Base-by-base conservation (phyloP, 2,888 invertebrate genomes). In the Noctuana brunneofusca region DNA sequence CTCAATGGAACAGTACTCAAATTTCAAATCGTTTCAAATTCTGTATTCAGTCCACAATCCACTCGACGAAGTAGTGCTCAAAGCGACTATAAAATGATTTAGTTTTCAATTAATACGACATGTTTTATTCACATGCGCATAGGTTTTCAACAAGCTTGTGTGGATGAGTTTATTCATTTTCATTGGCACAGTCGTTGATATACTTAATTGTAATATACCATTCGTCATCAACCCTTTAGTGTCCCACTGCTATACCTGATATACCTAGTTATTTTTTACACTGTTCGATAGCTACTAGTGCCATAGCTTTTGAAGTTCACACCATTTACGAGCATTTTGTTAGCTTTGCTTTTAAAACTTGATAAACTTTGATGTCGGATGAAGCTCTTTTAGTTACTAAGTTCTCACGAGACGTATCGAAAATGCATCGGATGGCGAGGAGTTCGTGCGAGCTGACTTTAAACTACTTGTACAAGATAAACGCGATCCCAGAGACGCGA, bases 401-500 rank as follows among this genome's bases (percentile, higher is more conserved):
- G 77, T 83, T 75, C 72, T 74, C 71, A 75, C 79, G 82, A 79
- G 80, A 57, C 48, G 32, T 14, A 57, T 57, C 16, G 83, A 79
- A 79, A 82, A 83, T 84, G 84, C 86, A 84, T 80, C 79, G 75
- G 78, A 80, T 32, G 77, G 70, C 75, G 79, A 79, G 80, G 81
- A 80, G 80, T 82, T 85, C 82, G 82, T 78, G 78, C 73, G 74
- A 75, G 75, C 78, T 79, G 83, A 85, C 81, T 86, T 83, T 83
- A 80, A 86, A 86, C 79, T 41, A 86, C 46, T 81, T 80, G 71
- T 66, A 65, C 75, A 75, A 75, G 80, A 79, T 82, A 78, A 80
- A 78, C 79, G 79, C 66, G 74, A 75, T 73, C 77, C 77, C 3
- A 32, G 30, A 24, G 43, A 46, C 22, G 75, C 79, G 78, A 80